These are phyloP conservation scores for Xenopus petersii DNA, from an alignment of 2,797 vertebrate genomes.

Conservation along the genomic window DNA sequence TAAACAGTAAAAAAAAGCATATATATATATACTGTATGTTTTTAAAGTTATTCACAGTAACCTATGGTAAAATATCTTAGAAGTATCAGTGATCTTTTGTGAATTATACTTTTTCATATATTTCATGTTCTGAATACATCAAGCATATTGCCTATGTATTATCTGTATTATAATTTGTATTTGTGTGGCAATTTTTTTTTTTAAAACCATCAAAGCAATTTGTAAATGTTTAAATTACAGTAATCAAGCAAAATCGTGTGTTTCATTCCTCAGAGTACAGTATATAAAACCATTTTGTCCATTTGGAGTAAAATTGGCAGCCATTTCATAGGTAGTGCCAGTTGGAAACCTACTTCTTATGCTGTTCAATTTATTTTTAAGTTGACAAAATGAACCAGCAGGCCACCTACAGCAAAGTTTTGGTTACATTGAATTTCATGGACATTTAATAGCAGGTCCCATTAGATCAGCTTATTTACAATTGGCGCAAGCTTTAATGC, in stretches of 20 bases:
- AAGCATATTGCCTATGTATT: background rate
- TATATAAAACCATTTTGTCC: background rate
- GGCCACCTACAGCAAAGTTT: conserved; percentile 55
- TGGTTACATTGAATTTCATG: conserved; percentile 57
- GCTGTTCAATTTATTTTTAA: conserved; percentile 12
- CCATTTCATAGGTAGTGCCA: conserved; percentile 18
- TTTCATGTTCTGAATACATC: background rate
- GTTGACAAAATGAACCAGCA: conserved; percentile 56
- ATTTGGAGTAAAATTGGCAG: conserved; percentile 11
- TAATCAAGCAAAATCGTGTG: conserved; percentile 1
- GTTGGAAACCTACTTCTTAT: conserved; percentile 7
- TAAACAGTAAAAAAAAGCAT: too few relatives aligned
- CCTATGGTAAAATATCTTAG: too few relatives aligned
- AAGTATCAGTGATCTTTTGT: too few relatives aligned
- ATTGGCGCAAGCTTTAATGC: conserved; percentile 21
- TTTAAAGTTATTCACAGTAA: too few relatives aligned
- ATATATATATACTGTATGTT: too few relatives aligned
- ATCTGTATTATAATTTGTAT: background rate
- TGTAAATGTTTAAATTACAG: conserved; percentile 19
- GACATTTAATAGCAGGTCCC: conserved; percentile 54
- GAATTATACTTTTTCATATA: background rate
- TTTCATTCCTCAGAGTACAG: background rate
- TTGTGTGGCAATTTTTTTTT: background rate
- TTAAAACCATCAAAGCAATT: conserved; percentile 9
- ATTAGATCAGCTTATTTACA: conserved; percentile 52